Conservation (phyloP, 2,113 vertebrate genomes). For the Epinephelus cyanopodus region DNA sequence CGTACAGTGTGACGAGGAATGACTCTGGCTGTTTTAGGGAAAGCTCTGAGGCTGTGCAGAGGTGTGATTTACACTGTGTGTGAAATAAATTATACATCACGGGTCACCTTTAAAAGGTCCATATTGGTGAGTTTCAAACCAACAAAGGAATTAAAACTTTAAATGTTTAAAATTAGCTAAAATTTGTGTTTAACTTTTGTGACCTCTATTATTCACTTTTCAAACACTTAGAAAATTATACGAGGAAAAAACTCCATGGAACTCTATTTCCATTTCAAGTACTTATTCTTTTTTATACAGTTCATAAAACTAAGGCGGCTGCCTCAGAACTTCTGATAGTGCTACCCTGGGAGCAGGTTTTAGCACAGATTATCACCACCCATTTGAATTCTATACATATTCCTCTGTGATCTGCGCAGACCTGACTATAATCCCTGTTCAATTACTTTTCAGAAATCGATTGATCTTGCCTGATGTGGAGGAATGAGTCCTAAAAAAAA, state of each 20-base stretch:
- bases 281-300: background rate
- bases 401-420: slow-evolving; percentile 13
- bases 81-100: background rate
- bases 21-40: background rate
- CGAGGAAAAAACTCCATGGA: background rate
- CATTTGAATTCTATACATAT: slow-evolving; percentile 20
- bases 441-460: slow-evolving; percentile 24
- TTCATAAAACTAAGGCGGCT: background rate
- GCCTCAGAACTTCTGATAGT: background rate
- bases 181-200: background rate
- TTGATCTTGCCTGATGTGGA: slow-evolving; percentile 7
- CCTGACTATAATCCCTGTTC: slow-evolving; percentile 13
- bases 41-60: background rate
- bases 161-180: background rate
- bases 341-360: background rate
- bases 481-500: background rate
- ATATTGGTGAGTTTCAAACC: background rate
- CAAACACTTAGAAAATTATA: background rate
- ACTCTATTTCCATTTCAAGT: slow-evolving; percentile 10
- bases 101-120: too few species aligned
- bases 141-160: background rate
- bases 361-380: background rate
- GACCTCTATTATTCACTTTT: background rate
- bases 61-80: background rate
- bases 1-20: background rate